These are phyloP conservation scores for Poecilia velifera DNA, from an alignment of 2,797 vertebrate species.

Conservation along the genomic window DNA sequence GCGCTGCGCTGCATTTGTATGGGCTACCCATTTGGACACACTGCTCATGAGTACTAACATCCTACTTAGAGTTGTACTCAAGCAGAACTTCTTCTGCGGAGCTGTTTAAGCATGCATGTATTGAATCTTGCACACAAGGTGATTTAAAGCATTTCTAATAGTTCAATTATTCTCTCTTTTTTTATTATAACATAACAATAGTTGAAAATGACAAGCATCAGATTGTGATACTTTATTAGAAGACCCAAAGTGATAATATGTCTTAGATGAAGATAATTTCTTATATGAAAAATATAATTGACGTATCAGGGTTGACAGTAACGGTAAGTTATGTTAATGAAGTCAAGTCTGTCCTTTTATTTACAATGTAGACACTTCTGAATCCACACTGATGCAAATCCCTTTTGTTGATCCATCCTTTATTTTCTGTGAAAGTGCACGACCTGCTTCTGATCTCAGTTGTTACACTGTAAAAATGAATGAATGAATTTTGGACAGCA, in stretches of 20 bases:
- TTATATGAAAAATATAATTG: background rate
- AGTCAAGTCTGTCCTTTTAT: background rate
- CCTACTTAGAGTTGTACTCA: constrained; percentile 18
- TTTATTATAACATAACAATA: constrained; percentile 19
- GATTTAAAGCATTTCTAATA: background rate
- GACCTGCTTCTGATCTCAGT: background rate
- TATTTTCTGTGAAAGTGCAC: background rate
- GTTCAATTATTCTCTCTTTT: background rate
- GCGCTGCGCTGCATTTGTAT: constrained; percentile 52
- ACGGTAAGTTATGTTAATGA: background rate
- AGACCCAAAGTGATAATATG: background rate
- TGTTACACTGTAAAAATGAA: background rate
- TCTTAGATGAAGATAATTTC: background rate
- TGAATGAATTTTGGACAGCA: background rate
- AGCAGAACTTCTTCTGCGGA: constrained; percentile 26
- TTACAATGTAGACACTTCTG: background rate
- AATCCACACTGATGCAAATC: background rate
- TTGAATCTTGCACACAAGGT: constrained; percentile 2
- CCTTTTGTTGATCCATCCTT: background rate
- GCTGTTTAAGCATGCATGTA: constrained; percentile 16
- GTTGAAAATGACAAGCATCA: background rate
- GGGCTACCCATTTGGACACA: constrained; percentile 63
- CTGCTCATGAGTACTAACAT: constrained; percentile 32
- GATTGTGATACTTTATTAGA: background rate
- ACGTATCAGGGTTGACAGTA: background rate